A percentile compares a stretch with the other conserved stretches of the same genome.
These are phyloP conservation scores for Molossus molossus DNA, from an alignment of 2,797 vertebrate genomes.

Conservation along the genomic window DNA sequence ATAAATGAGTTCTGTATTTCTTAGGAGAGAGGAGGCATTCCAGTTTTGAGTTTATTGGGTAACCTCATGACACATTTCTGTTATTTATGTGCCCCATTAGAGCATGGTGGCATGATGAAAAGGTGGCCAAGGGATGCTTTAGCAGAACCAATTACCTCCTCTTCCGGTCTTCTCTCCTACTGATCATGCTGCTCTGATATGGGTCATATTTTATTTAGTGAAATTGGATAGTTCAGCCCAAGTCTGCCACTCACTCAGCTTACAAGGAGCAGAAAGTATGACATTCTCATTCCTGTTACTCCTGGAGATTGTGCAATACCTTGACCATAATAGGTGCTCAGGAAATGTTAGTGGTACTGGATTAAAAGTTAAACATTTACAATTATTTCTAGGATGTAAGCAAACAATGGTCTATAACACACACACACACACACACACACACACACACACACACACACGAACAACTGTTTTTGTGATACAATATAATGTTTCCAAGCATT, in stretches of 20 bases:
- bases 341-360: background rate
- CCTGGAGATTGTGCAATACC: background rate
- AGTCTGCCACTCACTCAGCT: background rate
- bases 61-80: background rate
- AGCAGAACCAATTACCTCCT: conserved; percentile 9
- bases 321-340: background rate
- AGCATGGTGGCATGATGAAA: background rate
- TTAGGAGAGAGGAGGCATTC: background rate
- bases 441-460: no score
- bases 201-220: background rate
- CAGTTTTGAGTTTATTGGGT: background rate
- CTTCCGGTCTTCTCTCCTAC: background rate
- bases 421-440: no score
- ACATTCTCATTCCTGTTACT: background rate
- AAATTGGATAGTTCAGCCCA: background rate
- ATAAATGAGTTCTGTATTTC: conserved; percentile 9
- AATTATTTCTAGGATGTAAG: background rate
- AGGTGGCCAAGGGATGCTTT: background rate
- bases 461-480: background rate
- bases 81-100: background rate
- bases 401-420: background rate
- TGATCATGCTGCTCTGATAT: background rate
- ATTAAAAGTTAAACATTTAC: conserved; percentile 37
- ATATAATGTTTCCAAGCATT: background rate
- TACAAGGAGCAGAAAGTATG: background rate